Conservation (phyloP, 2,797 vertebrate genomes). For the Phrynocephalus guinanensis region DNA sequence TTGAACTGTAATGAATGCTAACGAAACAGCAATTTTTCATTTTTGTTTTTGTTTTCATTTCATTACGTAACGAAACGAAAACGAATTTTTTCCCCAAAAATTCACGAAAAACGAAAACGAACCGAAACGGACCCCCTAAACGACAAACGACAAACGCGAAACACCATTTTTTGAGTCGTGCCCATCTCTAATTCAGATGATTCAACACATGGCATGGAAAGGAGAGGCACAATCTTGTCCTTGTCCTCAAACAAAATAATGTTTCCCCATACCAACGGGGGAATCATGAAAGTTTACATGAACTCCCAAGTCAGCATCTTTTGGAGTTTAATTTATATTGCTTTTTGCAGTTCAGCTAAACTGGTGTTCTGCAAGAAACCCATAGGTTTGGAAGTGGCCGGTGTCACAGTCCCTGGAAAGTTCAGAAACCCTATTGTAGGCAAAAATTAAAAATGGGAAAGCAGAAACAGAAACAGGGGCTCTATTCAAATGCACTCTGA, state of each 20-base stretch:
- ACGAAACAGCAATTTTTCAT: too few relatives aligned
- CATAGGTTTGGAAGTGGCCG: neutral
- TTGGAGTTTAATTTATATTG: conserved; percentile 17
- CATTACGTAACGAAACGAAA: too few relatives aligned
- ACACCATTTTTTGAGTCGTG: too few relatives aligned
- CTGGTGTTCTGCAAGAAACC: neutral
- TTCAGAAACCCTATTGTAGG: neutral
- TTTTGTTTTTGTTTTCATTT: too few relatives aligned
- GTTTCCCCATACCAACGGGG: too few relatives aligned
- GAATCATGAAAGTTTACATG: neutral
- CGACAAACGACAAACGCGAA: too few relatives aligned
- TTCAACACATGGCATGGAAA: neutral
- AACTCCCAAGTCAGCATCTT: conserved; percentile 14
- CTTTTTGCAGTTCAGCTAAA: conserved; percentile 11
- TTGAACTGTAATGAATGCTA: too few relatives aligned
- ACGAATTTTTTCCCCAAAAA: too few relatives aligned
- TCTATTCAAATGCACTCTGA: too few relatives aligned
- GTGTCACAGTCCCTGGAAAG: neutral
- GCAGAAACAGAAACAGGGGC: neutral
- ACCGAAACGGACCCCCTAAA: too few relatives aligned
- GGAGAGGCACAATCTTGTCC: neutral
- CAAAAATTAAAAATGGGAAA: neutral
- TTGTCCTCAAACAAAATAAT: neutral
- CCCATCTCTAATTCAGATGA: neutral
- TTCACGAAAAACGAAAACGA: too few relatives aligned